Percentiles rank a stretch among this genome's conserved stretches.
phyloP scores from a whole-genome alignment of 2,113 vertebrate species.

The Xiphophorus maculatus region DNA sequence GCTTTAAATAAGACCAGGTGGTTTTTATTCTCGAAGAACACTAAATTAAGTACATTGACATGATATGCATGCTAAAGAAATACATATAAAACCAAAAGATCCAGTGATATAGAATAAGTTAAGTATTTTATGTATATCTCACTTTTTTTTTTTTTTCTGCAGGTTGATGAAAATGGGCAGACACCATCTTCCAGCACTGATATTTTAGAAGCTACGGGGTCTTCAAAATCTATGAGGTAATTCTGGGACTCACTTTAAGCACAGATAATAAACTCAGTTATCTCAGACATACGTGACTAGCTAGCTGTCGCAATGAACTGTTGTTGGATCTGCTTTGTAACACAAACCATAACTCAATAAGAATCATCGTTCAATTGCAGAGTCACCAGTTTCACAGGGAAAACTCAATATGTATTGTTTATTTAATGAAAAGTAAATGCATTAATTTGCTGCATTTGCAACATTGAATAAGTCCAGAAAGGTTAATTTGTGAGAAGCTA shows the following conservation, averaged over 20 bases:
- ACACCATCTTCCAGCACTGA: constrained; percentile 7
- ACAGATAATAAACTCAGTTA: neutral
- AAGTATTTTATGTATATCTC: neutral
- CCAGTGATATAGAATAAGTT: neutral
- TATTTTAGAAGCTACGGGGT: constrained; percentile 6
- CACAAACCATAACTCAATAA: neutral
- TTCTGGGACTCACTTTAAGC: neutral
- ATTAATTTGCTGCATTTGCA: neutral
- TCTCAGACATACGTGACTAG: neutral
- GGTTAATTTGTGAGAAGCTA: neutral
- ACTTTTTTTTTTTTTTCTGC: constrained; percentile 5
- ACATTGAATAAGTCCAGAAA: neutral
- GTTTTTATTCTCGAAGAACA: neutral
- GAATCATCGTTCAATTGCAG: neutral
- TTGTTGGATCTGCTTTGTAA: neutral
- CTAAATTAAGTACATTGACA: neutral
- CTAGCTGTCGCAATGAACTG: too few relatives aligned
- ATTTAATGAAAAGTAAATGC: neutral
- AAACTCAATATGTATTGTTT: neutral
- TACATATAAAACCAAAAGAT: neutral
- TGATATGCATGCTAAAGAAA: neutral
- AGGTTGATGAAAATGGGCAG: constrained; percentile 41
- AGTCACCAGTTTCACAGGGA: neutral
- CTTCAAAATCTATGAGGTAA: constrained; percentile 35
- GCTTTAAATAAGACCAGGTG: neutral